Conservation (phyloP, 2,888 invertebrate genomes). For the Hylaea fasciaria region DNA sequence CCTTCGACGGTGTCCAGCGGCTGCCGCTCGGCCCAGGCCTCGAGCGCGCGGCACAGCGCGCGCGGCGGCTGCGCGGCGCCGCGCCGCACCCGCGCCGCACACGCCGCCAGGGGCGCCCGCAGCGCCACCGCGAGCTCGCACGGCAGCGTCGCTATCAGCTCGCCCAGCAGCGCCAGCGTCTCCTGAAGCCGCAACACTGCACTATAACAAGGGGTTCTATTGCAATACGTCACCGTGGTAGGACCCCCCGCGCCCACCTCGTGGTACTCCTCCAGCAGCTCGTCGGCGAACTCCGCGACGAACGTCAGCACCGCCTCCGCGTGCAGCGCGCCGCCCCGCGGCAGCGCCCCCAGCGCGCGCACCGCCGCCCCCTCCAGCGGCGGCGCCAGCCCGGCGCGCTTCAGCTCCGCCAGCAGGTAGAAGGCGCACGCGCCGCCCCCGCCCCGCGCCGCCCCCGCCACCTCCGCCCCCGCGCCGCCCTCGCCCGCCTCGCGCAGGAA, state of each 20-base stretch:
- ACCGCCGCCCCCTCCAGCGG: neutral
- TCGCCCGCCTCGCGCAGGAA: no score
- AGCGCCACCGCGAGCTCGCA: neutral
- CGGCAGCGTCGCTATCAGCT: neutral
- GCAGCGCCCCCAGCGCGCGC: constrained; percentile 3
- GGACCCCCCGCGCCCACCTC: no score
- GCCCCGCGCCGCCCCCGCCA: no score
- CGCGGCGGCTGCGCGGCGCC: neutral
- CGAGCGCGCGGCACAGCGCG: neutral
- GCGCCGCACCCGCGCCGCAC: constrained; percentile 1
- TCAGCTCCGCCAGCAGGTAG: neutral
- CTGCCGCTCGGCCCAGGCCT: neutral
- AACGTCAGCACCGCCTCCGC: constrained; percentile 1
- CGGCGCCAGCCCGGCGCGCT: neutral
- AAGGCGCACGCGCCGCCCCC: neutral
- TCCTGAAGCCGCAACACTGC: no score
- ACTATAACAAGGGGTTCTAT: no score
- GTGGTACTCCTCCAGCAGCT: neutral
- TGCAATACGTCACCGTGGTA: no score
- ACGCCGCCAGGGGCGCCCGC: neutral
- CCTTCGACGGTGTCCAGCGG: constrained; percentile 3
- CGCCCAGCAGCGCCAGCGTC: neutral
- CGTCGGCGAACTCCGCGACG: neutral
- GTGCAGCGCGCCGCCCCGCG: neutral
- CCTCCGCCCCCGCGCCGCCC: no score